phyloP scores from a whole-genome alignment of 1,140 invertebrate genomes.

The Teleogryllus occipitalis region DNA sequence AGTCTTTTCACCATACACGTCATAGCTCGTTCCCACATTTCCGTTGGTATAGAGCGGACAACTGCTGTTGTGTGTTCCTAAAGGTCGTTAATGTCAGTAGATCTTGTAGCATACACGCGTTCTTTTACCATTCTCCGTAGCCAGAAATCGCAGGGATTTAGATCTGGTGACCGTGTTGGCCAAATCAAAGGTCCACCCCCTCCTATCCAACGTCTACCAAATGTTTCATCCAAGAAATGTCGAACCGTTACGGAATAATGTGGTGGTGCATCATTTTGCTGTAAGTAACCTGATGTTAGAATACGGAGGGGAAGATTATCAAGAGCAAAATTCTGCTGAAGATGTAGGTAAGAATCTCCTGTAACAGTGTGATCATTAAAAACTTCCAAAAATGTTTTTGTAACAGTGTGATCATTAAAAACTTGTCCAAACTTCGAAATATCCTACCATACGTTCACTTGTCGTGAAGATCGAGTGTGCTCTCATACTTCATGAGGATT shows the following conservation, averaged over 20 bases:
- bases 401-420: constrained; percentile 4
- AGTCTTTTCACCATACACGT: too few species aligned
- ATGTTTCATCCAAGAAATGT: background rate
- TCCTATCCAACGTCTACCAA: background rate
- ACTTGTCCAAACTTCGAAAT: background rate
- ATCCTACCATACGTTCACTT: too few species aligned
- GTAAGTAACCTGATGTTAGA: constrained; percentile 9
- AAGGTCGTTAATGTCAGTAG: background rate
- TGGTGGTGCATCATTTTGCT: background rate
- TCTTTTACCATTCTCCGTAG: too few species aligned
- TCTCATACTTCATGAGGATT: too few species aligned
- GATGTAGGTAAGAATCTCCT: constrained; percentile 9
- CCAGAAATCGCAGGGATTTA: too few species aligned
- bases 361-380: constrained; percentile 3
- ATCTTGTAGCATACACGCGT: too few species aligned
- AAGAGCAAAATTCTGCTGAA: background rate
- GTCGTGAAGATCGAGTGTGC: too few species aligned
- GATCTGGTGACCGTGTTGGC: too few species aligned
- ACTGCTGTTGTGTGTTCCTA: background rate
- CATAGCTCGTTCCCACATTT: background rate
- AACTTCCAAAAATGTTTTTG: background rate
- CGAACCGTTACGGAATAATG: background rate
- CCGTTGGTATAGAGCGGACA: background rate
- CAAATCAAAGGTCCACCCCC: background rate
- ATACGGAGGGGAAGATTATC: constrained; percentile 10